A percentile compares a stretch with the other conserved stretches of the same genome.
phyloP scores from a whole-genome alignment of 2,888 invertebrate species.

The Lycaena phlaeas region DNA sequence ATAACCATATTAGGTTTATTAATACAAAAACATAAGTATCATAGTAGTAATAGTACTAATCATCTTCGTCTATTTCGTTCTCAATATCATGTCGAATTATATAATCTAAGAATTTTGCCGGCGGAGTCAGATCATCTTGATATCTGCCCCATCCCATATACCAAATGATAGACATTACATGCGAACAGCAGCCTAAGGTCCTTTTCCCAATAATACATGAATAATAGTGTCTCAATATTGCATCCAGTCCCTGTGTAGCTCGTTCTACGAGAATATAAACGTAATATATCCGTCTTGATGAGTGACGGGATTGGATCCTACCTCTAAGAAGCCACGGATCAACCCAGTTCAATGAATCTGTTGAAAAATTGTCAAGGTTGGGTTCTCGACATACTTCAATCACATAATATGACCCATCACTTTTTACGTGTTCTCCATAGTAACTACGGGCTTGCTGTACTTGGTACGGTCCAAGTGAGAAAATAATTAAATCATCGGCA shows the following conservation, averaged over 20 bases:
- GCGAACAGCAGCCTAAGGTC: conserved; percentile 12
- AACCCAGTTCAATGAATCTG: background rate
- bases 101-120: conserved; percentile 9
- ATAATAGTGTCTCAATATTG: conserved; percentile 7
- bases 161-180: too few species aligned
- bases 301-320: conserved; percentile 8
- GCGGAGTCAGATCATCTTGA: conserved; percentile 5
- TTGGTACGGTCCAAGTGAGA: conserved; percentile 1
- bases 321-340: conserved; percentile 7
- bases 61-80: conserved; percentile 5
- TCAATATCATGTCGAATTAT: conserved; percentile 13
- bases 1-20: too few species aligned
- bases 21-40: too few species aligned
- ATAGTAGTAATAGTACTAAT: too few species aligned
- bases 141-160: too few species aligned
- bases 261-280: conserved; percentile 9
- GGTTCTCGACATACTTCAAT: conserved; percentile 3
- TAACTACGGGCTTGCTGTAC: conserved; percentile 5
- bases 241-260: background rate
- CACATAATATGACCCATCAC: background rate
- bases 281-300: conserved; percentile 1
- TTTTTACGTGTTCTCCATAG: conserved; percentile 10
- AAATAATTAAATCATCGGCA: background rate
- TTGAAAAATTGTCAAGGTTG: background rate
- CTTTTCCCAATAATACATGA: conserved; percentile 8